A percentile compares a stretch with the other conserved stretches of the same genome.
phyloP scores from a whole-genome alignment of 2,888 invertebrate genomes.

The Platycheirus albimanus region DNA sequence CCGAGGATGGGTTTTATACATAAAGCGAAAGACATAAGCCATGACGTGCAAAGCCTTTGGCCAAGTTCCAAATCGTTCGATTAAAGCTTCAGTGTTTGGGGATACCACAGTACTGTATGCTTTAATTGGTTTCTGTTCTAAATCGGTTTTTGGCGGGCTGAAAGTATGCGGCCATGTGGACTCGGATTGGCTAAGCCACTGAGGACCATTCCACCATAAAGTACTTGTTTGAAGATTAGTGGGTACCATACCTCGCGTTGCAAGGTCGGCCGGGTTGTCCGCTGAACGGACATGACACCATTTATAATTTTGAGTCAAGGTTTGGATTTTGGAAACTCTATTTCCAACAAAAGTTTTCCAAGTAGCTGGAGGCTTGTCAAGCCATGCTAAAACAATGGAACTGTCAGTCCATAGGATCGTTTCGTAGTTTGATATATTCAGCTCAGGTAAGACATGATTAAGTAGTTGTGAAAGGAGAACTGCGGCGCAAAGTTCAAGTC shows the following conservation, averaged over 20 bases:
- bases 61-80: too few relatives aligned
- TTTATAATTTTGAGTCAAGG: background rate
- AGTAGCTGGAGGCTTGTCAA: conserved; percentile 29
- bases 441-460: background rate
- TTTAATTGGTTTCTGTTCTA: background rate
- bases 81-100: background rate
- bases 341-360: conserved; percentile 52
- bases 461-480: conserved; percentile 6
- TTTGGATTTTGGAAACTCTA: conserved; percentile 29
- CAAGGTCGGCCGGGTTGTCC: conserved; percentile 56
- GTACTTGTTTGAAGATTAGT: conserved; percentile 1
- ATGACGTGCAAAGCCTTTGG: too few relatives aligned
- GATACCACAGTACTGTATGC: background rate
- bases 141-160: background rate
- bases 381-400: conserved; percentile 47
- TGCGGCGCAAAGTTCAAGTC: conserved; percentile 51
- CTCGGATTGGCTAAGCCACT: background rate
- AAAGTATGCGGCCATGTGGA: background rate
- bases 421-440: background rate
- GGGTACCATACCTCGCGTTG: conserved; percentile 4
- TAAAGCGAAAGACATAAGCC: background rate
- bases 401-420: conserved; percentile 36
- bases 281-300: conserved; percentile 33
- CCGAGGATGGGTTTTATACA: background rate
- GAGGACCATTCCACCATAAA: conserved; percentile 38